These are phyloP conservation scores for Brachionus rubens DNA, from an alignment of 1,140 invertebrate species.

Conservation along the genomic window DNA sequence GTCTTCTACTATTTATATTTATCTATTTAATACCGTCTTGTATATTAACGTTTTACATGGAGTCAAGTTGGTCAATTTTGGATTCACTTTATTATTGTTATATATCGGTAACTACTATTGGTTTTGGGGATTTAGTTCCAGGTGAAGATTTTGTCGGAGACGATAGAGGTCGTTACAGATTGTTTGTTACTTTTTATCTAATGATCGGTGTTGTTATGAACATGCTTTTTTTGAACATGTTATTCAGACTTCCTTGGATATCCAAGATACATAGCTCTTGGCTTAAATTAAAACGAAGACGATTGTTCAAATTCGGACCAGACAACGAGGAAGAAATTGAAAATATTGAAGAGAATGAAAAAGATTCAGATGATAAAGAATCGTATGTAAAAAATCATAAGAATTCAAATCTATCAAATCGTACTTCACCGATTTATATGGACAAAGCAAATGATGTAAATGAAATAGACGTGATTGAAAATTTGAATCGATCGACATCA, in stretches of 20 bases:
- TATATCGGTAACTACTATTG: constrained; percentile 94
- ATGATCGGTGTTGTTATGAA: constrained; percentile 5
- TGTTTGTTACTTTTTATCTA: constrained; percentile 14
- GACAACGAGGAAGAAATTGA: background rate
- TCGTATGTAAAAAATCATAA: background rate
- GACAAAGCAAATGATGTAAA: too few species aligned
- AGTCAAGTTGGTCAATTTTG: constrained; percentile 91
- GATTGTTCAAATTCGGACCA: background rate
- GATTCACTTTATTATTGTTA: constrained; percentile 99
- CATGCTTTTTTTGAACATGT: constrained; percentile 36
- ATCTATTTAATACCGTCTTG: constrained; percentile 75
- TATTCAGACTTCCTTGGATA: background rate
- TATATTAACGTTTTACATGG: constrained; percentile 87
- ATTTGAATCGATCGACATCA: too few species aligned
- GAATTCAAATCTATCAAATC: background rate
- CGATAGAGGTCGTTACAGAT: background rate
- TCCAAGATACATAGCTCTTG: constrained; percentile 16
- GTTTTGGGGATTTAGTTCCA: constrained; percentile 52
- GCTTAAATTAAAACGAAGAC: background rate
- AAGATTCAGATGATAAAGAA: background rate
- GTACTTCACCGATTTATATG: too few species aligned
- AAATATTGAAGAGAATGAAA: background rate
- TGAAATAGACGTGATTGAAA: too few species aligned
- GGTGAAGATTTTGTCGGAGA: background rate
- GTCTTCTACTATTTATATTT: background rate